Percentiles rank a stretch among this genome's conserved stretches.
These are phyloP conservation scores for Antidorcas marsupialis DNA, from an alignment of 2,113 vertebrate genomes.

Conservation along the genomic window DNA sequence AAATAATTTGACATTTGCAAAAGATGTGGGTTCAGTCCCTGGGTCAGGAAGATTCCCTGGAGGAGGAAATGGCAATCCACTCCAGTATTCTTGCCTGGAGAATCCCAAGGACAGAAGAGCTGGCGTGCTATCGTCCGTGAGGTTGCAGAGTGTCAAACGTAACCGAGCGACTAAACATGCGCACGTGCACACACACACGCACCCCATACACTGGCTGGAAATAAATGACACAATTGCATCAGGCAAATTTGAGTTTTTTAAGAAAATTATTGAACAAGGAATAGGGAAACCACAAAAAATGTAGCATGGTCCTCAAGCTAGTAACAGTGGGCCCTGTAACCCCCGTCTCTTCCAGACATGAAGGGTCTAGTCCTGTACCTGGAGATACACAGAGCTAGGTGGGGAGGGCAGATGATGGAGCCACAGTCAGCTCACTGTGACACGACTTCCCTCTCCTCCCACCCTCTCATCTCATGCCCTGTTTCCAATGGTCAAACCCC, in stretches of 20 bases:
- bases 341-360: too few species aligned
- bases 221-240: not conserved
- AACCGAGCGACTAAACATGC: not conserved
- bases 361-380: not conserved
- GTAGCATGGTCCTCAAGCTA: not conserved
- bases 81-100: not conserved
- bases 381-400: not conserved
- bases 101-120: not conserved
- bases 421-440: rapidly evolving
- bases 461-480: not conserved
- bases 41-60: not conserved
- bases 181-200: rapidly evolving
- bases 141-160: not conserved
- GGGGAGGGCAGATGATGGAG: not conserved
- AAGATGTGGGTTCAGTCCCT: not conserved
- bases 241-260: not conserved
- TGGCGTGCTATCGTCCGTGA: not conserved
- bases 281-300: not conserved
- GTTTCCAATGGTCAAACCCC: not conserved
- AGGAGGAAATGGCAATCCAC: not conserved
- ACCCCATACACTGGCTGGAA: not conserved
- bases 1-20: not conserved
- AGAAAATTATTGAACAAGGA: not conserved
- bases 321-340: not conserved
- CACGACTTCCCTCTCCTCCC: not conserved